Base-by-base conservation (phyloP, 2,113 vertebrate genomes). In the Aplodontia rufa region DNA sequence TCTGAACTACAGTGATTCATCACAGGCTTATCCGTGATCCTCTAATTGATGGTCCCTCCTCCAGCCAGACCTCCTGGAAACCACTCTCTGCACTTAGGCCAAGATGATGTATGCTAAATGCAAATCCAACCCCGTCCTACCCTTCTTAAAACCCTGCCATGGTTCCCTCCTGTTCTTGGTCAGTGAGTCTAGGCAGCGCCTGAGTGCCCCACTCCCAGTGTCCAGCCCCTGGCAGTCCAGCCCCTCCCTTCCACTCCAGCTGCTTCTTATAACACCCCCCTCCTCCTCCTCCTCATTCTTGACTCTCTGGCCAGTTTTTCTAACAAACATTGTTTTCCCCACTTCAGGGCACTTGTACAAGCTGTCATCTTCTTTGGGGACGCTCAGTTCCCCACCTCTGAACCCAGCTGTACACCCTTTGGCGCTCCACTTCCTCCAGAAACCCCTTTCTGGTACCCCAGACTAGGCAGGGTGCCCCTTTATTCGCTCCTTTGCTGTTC, bases 261-360 rank as follows among this genome's bases (percentile, higher is more conserved):
- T 75, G 45, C 42, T 89, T 90, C 80, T 74, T 76, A 49, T 5
- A 47, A 91, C 13, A 40, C 62, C 58, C 69, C 76, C 75, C 71
- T 42, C 68, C 69, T 78, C 49, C 11, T 47, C 49, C 55, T 47
- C 82, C 30, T 68, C 64, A 17, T 68, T 68, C 64, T 68, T 68
- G 64, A 49, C 51, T 94, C 69, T 86, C 62, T 35, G 24, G 87
- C 80, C 84, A 93, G 94, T 40, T 76, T 95, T 95, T 87, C 80
- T 83, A 87, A 37, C 74, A 91, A 51, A 86, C 64, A 66, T 86
- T 86, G 87, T 79, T 87, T 93, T 45, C 75, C 51, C 51, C n/a
- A 55, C 66, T 58, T 53, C 10, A 45, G 71, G 87, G 49, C 6
- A 92, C 92, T 87, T 72, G 35, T 19, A 80, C 45, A 81, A 97